These are phyloP conservation scores for Reticulitermes speratus DNA, from an alignment of 1,140 invertebrate species.

Conservation along the genomic window DNA sequence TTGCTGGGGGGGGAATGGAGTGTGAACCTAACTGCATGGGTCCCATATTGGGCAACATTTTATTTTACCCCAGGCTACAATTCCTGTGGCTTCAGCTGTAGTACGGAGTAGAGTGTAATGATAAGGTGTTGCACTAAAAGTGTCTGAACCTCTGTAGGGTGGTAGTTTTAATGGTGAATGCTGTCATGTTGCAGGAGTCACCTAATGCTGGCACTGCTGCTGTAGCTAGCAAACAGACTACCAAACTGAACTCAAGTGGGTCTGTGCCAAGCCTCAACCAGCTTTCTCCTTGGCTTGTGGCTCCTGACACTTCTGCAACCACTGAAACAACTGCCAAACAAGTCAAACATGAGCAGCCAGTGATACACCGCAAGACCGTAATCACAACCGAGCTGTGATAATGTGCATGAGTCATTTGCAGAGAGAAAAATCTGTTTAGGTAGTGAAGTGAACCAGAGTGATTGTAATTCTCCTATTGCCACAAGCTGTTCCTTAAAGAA, in stretches of 20 bases:
- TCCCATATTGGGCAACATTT: neutral
- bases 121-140: neutral
- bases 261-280: constrained; percentile 47
- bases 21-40: no score
- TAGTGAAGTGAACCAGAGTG: no score
- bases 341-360: constrained; percentile 55
- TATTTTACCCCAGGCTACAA: neutral
- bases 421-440: neutral
- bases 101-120: neutral
- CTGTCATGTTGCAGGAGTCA: neutral
- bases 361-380: constrained; percentile 77
- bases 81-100: neutral
- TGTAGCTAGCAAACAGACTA: neutral
- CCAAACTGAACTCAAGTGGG: neutral
- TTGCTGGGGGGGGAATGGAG: no score
- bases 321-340: constrained; percentile 56
- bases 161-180: neutral
- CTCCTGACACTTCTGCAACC: constrained; percentile 57
- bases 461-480: no score
- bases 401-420: neutral
- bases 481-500: neutral
- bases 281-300: constrained; percentile 75
- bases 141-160: neutral
- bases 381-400: constrained; percentile 61
- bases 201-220: neutral